Base-by-base conservation (phyloP, 2,797 vertebrate species). In the Anguilla pacifica region DNA sequence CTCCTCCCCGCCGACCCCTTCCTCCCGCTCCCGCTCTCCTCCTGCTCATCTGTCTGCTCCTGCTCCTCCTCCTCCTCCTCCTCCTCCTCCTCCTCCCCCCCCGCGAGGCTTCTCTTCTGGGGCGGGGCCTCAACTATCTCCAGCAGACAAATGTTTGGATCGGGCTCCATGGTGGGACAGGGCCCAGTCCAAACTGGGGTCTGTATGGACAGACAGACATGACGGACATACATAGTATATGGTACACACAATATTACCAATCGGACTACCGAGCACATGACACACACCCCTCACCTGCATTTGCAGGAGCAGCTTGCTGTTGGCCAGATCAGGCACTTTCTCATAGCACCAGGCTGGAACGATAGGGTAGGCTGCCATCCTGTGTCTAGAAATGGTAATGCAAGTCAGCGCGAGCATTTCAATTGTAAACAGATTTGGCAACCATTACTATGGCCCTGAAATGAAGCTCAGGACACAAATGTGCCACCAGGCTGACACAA, bases 131-230 rank as follows among this genome's bases (percentile, higher is more conserved):
- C 84, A 5, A 85, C 28, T 10, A 85, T 22, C 61, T 85, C 84
- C 61, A 64, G 61, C 39, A 64, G 57, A 57, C 19, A 43, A n/a
- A 85, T 6, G 15, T 85, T 64, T 19, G 31, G 84, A 31, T 64
- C 35, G 10, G 84, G 15, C 25, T 85, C 84, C n/a, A 6, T 6
- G 3, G 4, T 2, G 19, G 15, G 39, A 46, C 39, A 3, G 35
- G 74, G 39, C 39, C 74, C 1, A 1, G 39, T 46, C 74, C 31
- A 79, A 43, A 79, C 19, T 6, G 35, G 35, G 3, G 0, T 93
- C 83, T 88, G 87, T 59, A 70, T 87, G 89, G 49, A 55, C 82
- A 83, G 51, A 83, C 49, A 53, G 5, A 31, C 70, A 74, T 4
- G 64, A 19, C 59, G 22, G 7, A 55, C 53, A 7, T 55, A 28